A percentile compares a stretch with the other conserved stretches of the same genome.
Evolutionary conservation across 1,140 invertebrate species (phyloP).

Genomic region (Reticulitermes speratus): DNA sequence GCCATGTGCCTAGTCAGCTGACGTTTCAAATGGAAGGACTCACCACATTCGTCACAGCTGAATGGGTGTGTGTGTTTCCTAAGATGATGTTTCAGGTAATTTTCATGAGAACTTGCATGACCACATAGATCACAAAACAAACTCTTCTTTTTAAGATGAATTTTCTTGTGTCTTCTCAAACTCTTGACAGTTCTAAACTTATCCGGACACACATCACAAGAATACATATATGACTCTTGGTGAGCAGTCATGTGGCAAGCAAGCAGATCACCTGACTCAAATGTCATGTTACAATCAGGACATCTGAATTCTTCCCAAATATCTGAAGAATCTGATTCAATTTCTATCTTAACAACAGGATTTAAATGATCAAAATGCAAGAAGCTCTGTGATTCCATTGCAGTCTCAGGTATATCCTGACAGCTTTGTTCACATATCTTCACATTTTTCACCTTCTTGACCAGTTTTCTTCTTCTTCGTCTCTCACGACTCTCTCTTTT

Average conservation of each 20-base stretch:
- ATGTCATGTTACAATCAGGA: conserved; percentile 1
- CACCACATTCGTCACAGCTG: conserved; percentile 34
- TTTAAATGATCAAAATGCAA: neutral
- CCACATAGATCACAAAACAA: conserved; percentile 44
- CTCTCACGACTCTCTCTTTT: too few relatives aligned
- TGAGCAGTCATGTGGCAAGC: conserved; percentile 65
- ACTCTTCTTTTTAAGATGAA: neutral
- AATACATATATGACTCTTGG: conserved; percentile 57
- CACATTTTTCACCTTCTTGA: neutral
- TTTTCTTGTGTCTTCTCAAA: neutral
- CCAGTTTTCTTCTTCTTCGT: too few relatives aligned
- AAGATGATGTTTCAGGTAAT: conserved; percentile 43
- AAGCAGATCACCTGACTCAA: conserved; percentile 44
- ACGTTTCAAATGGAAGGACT: conserved; percentile 22
- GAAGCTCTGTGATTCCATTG: neutral
- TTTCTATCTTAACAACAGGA: conserved; percentile 1
- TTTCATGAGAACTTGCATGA: conserved; percentile 40
- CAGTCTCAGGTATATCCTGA: neutral
- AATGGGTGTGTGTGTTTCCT: conserved; percentile 45
- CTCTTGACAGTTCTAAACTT: conserved; percentile 39
- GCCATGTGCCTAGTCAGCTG: conserved; percentile 41
- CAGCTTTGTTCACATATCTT: neutral
- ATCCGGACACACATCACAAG: conserved; percentile 27
- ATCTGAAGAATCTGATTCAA: neutral
- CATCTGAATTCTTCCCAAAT: neutral